Conservation (phyloP, 2,113 vertebrate species). For the Melanerpes aurifrons region DNA sequence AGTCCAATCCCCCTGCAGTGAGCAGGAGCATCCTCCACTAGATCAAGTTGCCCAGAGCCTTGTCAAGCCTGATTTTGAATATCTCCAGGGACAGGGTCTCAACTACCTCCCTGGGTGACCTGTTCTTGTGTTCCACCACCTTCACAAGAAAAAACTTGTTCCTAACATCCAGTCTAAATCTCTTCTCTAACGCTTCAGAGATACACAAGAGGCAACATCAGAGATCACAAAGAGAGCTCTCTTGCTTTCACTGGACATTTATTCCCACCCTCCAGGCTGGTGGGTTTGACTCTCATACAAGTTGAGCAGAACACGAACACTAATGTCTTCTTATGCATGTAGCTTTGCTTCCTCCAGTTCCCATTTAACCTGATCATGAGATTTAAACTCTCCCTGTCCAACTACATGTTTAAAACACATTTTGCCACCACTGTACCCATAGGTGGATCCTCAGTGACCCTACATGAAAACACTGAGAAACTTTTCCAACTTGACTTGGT, state of each 20-base stretch:
- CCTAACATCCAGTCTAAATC: no score
- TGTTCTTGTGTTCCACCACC: no score
- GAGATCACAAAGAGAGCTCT: not conserved
- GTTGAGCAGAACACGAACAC: fast-evolving
- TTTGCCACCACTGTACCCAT: fast-evolving
- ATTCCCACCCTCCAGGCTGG: not conserved
- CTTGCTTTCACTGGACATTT: not conserved
- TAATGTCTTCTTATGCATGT: not conserved
- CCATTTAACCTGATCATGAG: not conserved
- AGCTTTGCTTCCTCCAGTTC: not conserved
- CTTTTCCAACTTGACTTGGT: not conserved
- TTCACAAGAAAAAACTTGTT: no score
- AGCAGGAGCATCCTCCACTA: no score
- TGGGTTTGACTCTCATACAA: not conserved
- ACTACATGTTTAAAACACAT: fast-evolving
- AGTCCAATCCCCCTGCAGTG: no score
- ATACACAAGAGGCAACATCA: not conserved
- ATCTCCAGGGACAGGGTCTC: no score
- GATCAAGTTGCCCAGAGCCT: no score
- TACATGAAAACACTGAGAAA: not conserved
- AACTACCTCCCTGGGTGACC: no score
- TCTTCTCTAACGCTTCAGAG: not conserved
- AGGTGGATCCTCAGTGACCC: not conserved
- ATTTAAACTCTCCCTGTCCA: not conserved
- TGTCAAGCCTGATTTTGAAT: no score